Conservation (phyloP, 1,140 invertebrate species). For the Scaptomyza pallida region DNA sequence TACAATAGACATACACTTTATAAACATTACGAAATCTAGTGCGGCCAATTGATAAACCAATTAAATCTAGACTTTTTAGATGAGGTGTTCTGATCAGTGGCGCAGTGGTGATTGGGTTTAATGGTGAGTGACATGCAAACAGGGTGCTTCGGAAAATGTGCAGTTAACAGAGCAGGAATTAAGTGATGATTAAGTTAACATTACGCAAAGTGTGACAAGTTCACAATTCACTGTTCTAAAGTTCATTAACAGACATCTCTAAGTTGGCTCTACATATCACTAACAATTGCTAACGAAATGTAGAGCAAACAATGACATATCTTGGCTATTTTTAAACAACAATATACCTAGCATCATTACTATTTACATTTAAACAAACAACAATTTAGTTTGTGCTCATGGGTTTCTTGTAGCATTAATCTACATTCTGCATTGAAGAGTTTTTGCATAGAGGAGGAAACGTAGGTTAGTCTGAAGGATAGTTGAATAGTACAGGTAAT, state of each 20-base stretch:
- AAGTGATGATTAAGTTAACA: constrained; percentile 9
- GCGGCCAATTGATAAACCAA: constrained; percentile 30
- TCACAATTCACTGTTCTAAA: neutral
- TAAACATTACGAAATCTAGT: constrained; percentile 2
- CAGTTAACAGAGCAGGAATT: constrained; percentile 14
- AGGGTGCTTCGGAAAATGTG: constrained; percentile 42
- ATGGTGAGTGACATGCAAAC: constrained; percentile 52
- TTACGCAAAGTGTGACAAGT: neutral
- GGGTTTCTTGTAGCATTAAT: neutral
- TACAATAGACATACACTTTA: constrained; percentile 29
- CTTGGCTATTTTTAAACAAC: too few species aligned
- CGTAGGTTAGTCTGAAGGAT: constrained; percentile 9
- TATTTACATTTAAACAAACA: neutral
- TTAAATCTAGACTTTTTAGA: constrained; percentile 3
- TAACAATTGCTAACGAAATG: neutral
- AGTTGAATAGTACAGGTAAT: constrained; percentile 31
- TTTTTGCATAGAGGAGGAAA: neutral
- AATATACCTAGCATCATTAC: neutral
- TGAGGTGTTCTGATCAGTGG: constrained; percentile 2
- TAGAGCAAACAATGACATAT: neutral
- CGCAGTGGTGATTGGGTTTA: constrained; percentile 3
- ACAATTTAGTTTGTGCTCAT: constrained; percentile 5
- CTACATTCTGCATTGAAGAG: constrained; percentile 11
- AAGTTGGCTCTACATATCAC: neutral
- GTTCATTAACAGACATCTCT: neutral